These are phyloP conservation scores for Pycnonotus jocosus DNA, from an alignment of 2,113 vertebrate genomes.

Conservation along the genomic window DNA sequence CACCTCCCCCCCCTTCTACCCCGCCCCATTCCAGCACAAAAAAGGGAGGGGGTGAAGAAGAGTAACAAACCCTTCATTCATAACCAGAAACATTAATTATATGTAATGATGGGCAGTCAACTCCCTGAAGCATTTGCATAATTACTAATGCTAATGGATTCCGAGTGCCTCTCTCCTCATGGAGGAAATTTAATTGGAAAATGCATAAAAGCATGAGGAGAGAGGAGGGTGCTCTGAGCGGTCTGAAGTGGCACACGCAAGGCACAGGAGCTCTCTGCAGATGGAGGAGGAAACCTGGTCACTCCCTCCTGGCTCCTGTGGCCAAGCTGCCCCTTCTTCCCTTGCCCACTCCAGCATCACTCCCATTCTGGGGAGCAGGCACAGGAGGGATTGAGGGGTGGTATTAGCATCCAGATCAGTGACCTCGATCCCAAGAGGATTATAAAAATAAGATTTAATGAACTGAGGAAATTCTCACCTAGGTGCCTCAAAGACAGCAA, in stretches of 20 bases:
- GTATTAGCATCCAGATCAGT: neutral
- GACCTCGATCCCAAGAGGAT: neutral
- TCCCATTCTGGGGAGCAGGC: neutral
- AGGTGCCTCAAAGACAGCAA: neutral
- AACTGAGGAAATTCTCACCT: neutral
- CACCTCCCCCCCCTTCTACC: neutral
- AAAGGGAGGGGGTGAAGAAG: neutral
- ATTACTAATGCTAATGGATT: constrained; percentile 65
- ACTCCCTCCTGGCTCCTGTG: accelerated
- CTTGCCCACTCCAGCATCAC: neutral
- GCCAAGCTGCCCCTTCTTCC: neutral
- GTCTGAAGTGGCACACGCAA: neutral
- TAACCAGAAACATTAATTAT: constrained; percentile 66
- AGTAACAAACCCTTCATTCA: constrained; percentile 44
- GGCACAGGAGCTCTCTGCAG: neutral
- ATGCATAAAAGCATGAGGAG: constrained; percentile 45
- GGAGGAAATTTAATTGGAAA: constrained; percentile 63
- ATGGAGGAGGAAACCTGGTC: neutral
- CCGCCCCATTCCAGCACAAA: neutral
- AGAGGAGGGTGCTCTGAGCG: neutral
- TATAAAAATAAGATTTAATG: neutral
- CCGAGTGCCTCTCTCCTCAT: constrained; percentile 28
- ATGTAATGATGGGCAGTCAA: constrained; percentile 62
- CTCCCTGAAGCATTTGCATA: constrained; percentile 62
- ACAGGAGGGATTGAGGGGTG: accelerated